These are phyloP conservation scores for Diacarnus erythraeanus DNA, from an alignment of 37 sponge, comb jelly and placozoan species.

Conservation along the genomic window DNA sequence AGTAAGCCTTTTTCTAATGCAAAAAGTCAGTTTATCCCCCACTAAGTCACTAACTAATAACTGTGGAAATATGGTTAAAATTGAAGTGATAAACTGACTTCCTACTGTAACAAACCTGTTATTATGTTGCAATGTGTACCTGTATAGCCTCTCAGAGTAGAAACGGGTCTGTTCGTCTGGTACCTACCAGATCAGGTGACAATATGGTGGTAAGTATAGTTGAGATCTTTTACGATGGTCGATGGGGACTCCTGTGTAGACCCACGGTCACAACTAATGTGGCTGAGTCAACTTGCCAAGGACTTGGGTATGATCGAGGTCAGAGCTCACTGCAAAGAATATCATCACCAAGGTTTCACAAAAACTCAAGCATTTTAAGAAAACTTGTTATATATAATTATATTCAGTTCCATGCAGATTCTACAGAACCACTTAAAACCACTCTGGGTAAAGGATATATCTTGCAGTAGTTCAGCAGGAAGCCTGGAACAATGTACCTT, in stretches of 20 bases:
- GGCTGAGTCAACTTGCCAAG: slow-evolving; percentile 9
- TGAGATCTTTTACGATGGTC: slow-evolving; percentile 13
- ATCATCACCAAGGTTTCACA: not conserved
- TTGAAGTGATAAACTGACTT: too few species aligned
- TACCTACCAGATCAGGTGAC: not conserved
- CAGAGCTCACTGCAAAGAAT: not conserved
- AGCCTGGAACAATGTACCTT: not conserved
- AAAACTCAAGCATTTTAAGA: too few species aligned
- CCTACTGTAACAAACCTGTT: too few species aligned
- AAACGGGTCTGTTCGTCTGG: slow-evolving; percentile 16
- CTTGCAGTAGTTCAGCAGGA: not conserved
- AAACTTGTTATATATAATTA: too few species aligned
- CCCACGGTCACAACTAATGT: not conserved
- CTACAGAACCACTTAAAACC: not conserved
- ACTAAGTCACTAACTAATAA: too few species aligned
- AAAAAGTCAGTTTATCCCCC: too few species aligned
- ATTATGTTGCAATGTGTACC: too few species aligned
- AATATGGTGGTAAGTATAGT: too few species aligned
- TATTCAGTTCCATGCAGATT: too few species aligned
- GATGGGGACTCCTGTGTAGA: slow-evolving; percentile 31
- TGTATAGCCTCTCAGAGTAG: too few species aligned
- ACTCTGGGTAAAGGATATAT: not conserved
- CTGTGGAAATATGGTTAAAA: too few species aligned
- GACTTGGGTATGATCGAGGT: slow-evolving; percentile 10
- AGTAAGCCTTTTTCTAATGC: too few species aligned